phyloP scores from a whole-genome alignment of 2,797 vertebrate genomes.

The Hypotaenidia okinawae region DNA sequence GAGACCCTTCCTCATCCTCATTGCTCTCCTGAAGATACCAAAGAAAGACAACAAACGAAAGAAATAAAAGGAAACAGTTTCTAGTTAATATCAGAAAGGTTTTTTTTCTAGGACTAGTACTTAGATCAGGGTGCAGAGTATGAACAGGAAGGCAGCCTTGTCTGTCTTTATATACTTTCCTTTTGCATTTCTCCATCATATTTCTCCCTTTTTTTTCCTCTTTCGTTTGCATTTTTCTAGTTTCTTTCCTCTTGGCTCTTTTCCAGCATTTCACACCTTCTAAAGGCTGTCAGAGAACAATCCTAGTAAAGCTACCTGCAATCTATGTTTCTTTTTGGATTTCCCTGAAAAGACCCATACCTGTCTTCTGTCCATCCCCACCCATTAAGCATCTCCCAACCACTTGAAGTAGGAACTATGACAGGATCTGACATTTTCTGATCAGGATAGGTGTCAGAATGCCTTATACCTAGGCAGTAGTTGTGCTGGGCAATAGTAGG shows the following conservation, averaged over 20 bases:
- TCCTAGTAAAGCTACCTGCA: background rate
- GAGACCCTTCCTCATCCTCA: too few species aligned
- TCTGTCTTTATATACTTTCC: background rate
- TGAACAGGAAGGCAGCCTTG: background rate
- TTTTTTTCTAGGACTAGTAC: background rate
- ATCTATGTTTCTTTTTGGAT: background rate
- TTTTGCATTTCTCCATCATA: background rate
- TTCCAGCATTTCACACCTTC: background rate
- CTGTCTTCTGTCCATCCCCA: background rate
- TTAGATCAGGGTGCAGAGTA: background rate
- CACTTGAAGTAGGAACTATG: background rate
- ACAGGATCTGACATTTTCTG: background rate
- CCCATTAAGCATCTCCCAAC: background rate
- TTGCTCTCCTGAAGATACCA: background rate
- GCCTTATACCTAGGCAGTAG: background rate
- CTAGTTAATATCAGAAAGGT: background rate
- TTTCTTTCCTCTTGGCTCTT: background rate
- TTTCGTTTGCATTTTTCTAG: background rate
- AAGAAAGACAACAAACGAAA: background rate
- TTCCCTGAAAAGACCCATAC: background rate
- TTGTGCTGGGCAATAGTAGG: background rate
- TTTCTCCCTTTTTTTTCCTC: background rate
- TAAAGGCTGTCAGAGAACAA: background rate
- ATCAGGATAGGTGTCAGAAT: background rate
- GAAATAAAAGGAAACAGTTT: background rate